Evolutionary conservation across 1,140 invertebrate genomes (phyloP), one percentile per base, ranked within the genome.

Genomic region (Temnothorax nylanderi): DNA sequence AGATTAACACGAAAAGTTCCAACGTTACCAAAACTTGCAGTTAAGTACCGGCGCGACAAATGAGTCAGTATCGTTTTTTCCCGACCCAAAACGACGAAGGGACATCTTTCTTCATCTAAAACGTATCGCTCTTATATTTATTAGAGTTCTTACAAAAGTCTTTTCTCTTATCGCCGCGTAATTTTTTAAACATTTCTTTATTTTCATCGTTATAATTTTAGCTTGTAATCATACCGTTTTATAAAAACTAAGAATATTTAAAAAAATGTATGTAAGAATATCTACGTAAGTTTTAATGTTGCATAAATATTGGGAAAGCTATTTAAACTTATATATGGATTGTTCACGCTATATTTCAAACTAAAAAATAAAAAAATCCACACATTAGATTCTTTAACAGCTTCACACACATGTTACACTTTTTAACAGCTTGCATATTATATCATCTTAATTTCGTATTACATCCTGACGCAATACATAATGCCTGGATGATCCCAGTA

Each of bases 1-100:
- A 89, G 91, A 92, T 93, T 93, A 93, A 93, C 92, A 92, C 89
- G 92, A 93, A 94, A 94, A 93, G 89, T 94, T 93, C 82, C 64
- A 60, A 81, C 90, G 86, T 93, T 92, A 86, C 88, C 74, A 72
- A 89, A 93, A 75, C 93, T 91, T 84, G 81, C 90, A 41, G 88
- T 90, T 90, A 91, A 90, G 82, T 90, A 89, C 90, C 86, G 80
- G 87, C 88, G 89, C 69, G 88, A 89, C 88, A 91, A 91, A 91
- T 84, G 89, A 91, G 87, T 71, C 78, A 87, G 77, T 80, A 69
- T 90, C 89, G 77, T 87, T 88, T 87, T 89, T 76, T 49, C 49
- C n/a, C 56, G 49, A 10, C 18, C 49, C 26, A 26, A 65, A 91
- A 81, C 60, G 82, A 87, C 56, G 32, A 34, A 51, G 49, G 32